Conservation (phyloP, 2,797 vertebrate species). For the Oryzias sinensis region DNA sequence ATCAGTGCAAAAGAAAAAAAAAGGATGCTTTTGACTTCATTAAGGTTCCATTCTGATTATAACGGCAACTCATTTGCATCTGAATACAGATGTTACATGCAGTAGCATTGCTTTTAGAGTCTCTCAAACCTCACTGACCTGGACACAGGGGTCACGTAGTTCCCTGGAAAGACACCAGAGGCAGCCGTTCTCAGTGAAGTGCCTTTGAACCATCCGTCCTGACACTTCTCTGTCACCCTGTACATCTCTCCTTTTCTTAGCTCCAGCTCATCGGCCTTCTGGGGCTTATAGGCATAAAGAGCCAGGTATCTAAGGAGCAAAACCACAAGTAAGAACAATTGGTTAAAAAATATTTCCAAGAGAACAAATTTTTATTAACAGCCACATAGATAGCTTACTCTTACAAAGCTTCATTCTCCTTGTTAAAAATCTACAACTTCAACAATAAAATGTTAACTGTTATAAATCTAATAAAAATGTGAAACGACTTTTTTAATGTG, state of each 20-base stretch:
- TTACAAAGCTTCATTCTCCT: neutral
- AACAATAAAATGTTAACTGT: too few relatives aligned
- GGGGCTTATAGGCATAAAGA: slow-evolving; percentile 95
- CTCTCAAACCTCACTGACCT: slow-evolving; percentile 54
- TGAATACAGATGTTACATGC: too few relatives aligned
- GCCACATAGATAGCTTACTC: too few relatives aligned
- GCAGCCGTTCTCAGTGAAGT: slow-evolving; percentile 89
- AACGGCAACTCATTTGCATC: too few relatives aligned
- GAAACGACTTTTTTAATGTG: too few relatives aligned
- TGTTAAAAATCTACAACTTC: neutral
- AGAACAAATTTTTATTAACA: neutral
- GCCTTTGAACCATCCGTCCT: slow-evolving; percentile 98
- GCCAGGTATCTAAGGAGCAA: slow-evolving; percentile 87
- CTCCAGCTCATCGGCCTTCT: slow-evolving; percentile 96
- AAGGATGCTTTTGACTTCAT: too few relatives aligned
- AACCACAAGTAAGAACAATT: slow-evolving; percentile 8
- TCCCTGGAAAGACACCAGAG: slow-evolving; percentile 96
- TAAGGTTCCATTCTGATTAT: too few relatives aligned
- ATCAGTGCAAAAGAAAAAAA: neutral
- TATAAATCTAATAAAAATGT: too few relatives aligned
- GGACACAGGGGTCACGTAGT: slow-evolving; percentile 96
- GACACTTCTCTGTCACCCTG: slow-evolving; percentile 97
- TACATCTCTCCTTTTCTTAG: slow-evolving; percentile 98
- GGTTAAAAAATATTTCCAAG: slow-evolving; percentile 7
- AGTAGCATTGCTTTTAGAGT: neutral